Conservation (phyloP, 2,888 invertebrate genomes). For the Caradrina kadenii region DNA sequence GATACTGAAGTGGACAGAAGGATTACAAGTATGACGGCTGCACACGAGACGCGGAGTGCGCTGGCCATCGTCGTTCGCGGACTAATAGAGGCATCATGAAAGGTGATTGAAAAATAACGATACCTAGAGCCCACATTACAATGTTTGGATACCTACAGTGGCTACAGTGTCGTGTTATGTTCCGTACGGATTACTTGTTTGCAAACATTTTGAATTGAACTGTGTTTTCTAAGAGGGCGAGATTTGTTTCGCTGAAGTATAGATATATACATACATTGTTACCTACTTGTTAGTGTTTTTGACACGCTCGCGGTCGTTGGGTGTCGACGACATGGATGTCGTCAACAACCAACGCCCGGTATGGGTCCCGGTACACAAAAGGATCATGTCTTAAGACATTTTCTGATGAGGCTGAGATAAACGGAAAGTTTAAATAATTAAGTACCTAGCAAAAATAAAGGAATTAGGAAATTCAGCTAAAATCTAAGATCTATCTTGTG, state of each 20-base stretch:
- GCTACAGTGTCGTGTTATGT: slow-evolving; percentile 35
- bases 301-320: no score
- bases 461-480: no score
- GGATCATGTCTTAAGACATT: no score
- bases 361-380: no score
- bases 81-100: slow-evolving; percentile 40
- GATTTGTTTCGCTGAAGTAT: neutral
- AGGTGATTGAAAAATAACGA: slow-evolving; percentile 45
- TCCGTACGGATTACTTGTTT: slow-evolving; percentile 43
- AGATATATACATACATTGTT: slow-evolving; percentile 3
- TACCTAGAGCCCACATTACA: slow-evolving; percentile 34
- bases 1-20: slow-evolving; percentile 27
- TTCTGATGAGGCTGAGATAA: no score
- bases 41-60: slow-evolving; percentile 40
- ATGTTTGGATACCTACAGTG: slow-evolving; percentile 43
- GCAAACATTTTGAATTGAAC: slow-evolving; percentile 50
- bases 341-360: no score
- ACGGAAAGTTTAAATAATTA: no score
- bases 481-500: no score
- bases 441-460: no score
- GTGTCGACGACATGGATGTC: neutral
- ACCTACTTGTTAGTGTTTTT: slow-evolving; percentile 4
- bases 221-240: slow-evolving; percentile 43
- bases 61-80: slow-evolving; percentile 50
- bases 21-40: slow-evolving; percentile 22